These are phyloP conservation scores for Deilephila elpenor DNA, from an alignment of 2,888 invertebrate species.

Conservation along the genomic window DNA sequence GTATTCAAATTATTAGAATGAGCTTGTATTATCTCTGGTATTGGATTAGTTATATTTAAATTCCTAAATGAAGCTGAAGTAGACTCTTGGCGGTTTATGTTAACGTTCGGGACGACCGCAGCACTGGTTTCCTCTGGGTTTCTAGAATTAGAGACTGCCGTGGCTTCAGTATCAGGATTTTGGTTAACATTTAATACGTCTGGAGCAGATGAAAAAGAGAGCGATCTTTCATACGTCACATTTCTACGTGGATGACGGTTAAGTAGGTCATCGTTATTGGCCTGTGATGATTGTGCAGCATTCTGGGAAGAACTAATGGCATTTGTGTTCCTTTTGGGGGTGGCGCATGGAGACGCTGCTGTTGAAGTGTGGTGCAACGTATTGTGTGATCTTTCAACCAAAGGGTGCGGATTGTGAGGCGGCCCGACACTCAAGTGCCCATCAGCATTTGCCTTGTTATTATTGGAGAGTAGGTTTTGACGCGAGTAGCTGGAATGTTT, in stretches of 20 bases:
- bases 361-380: constrained; percentile 68
- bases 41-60: constrained; percentile 71
- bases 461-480: constrained; percentile 92
- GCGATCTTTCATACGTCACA: constrained; percentile 70
- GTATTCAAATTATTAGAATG: constrained; percentile 76
- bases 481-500: constrained; percentile 91
- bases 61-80: constrained; percentile 65
- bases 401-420: constrained; percentile 70
- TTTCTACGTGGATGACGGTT: constrained; percentile 59
- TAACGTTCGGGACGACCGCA: constrained; percentile 54
- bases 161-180: constrained; percentile 56
- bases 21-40: constrained; percentile 76
- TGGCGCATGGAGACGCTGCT: constrained; percentile 60
- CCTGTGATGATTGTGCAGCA: constrained; percentile 42
- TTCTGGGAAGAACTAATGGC: constrained; percentile 50
- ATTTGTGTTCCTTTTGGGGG: constrained; percentile 73
- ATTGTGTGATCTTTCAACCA: constrained; percentile 85
- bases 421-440: constrained; percentile 71
- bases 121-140: constrained; percentile 53
- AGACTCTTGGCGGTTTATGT: constrained; percentile 66
- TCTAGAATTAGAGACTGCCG: constrained; percentile 50
- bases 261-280: constrained; percentile 50
- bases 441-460: constrained; percentile 89
- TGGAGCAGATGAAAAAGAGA: constrained; percentile 82
- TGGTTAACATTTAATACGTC: constrained; percentile 85